A percentile compares a stretch with the other conserved stretches of the same genome.
These are phyloP conservation scores for Phrynosoma blainvillii DNA, from an alignment of 2,113 vertebrate species.

Conservation along the genomic window DNA sequence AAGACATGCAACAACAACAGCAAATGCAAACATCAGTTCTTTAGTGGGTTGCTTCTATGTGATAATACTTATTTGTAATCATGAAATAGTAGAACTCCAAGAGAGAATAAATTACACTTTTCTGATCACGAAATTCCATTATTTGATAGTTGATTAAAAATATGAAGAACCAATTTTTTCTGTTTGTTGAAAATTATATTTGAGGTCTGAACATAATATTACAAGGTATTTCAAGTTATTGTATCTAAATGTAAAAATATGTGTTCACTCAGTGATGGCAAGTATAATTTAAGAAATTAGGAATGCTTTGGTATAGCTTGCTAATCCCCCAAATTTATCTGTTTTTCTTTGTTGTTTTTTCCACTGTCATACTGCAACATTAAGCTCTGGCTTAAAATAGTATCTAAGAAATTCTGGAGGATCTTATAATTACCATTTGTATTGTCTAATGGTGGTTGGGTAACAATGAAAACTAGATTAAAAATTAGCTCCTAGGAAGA, in stretches of 20 bases:
- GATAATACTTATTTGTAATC: neutral
- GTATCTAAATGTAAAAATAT: neutral
- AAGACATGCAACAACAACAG: too few species aligned
- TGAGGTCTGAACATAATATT: neutral
- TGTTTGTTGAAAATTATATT: neutral
- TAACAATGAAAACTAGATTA: neutral
- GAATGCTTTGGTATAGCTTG: neutral
- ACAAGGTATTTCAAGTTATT: neutral
- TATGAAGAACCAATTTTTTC: neutral
- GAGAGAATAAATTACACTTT: neutral
- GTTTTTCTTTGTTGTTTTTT: neutral
- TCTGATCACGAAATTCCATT: neutral
- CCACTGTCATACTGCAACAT: neutral
- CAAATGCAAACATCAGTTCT: neutral
- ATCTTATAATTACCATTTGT: too few species aligned
- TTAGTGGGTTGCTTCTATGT: neutral
- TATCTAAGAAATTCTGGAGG: neutral
- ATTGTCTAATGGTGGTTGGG: neutral
- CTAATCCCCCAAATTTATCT: neutral
- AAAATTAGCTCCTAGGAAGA: accelerated
- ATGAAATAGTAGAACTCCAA: neutral
- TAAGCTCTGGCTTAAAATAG: neutral
- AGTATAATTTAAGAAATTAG: neutral
- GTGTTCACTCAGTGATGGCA: neutral
- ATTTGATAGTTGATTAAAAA: neutral